Percentiles rank a stretch among this genome's conserved stretches.
Evolutionary conservation across 1,140 invertebrate genomes (phyloP).

Genomic region (Drosophila quadrilineata): DNA sequence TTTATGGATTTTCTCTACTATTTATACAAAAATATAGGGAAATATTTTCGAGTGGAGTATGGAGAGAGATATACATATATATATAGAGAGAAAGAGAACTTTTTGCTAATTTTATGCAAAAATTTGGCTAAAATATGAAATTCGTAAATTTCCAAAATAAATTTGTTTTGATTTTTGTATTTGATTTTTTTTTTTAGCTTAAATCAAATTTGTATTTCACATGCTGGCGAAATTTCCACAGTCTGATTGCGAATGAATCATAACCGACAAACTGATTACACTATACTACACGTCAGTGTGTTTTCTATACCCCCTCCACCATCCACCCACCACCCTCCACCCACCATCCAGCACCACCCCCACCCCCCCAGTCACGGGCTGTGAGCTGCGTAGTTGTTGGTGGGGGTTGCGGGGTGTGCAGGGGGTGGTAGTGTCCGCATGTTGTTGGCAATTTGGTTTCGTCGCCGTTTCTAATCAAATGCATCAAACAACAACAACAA

Average conservation of each 20-base stretch:
- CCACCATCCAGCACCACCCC: too few species aligned
- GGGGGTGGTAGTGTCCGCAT: too few species aligned
- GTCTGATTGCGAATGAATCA: conserved; percentile 1
- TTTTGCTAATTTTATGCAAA: neutral
- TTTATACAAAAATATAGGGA: neutral
- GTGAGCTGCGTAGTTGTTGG: too few species aligned
- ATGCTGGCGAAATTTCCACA: conserved; percentile 7
- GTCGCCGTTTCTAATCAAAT: conserved; percentile 68
- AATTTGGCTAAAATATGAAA: neutral
- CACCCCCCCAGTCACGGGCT: too few species aligned
- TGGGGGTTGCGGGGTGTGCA: too few species aligned
- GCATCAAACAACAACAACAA: too few species aligned
- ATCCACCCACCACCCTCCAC: neutral
- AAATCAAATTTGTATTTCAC: conserved; percentile 6
- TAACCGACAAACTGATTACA: neutral
- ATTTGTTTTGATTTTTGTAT: neutral
- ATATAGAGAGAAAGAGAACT: neutral
- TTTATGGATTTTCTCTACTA: neutral
- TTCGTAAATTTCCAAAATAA: neutral
- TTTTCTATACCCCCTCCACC: neutral
- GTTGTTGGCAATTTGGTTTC: conserved; percentile 46
- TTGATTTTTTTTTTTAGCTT: too few species aligned
- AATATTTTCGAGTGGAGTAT: neutral
- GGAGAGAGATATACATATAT: too few species aligned
- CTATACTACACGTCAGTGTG: neutral